Conservation (phyloP, 2,113 vertebrate genomes). For the Hystrix cristata region DNA sequence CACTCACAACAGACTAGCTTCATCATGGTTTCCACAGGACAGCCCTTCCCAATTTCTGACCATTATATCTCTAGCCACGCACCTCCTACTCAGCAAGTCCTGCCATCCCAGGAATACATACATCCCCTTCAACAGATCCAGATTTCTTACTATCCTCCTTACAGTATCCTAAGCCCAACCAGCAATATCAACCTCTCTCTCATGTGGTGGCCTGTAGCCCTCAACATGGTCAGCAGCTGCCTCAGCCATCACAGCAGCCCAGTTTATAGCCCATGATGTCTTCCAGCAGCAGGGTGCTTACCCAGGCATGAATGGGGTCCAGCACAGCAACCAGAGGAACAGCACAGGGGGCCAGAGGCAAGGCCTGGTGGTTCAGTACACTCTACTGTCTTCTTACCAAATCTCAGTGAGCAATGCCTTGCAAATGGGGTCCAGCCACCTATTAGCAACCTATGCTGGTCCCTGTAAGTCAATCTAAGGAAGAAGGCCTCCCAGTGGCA, state of each 20-base stretch:
- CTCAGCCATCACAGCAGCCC: constrained; percentile 95
- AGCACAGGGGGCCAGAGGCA: constrained; percentile 94
- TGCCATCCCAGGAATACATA: constrained; percentile 97
- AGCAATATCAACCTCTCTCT: constrained; percentile 96
- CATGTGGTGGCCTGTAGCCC: constrained; percentile 96
- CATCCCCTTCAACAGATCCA: constrained; percentile 97
- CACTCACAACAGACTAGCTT: constrained; percentile 95
- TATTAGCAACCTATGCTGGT: constrained; percentile 97
- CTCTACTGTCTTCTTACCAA: constrained; percentile 97
- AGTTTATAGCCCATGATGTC: constrained; percentile 96
- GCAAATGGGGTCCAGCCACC: constrained; percentile 94
- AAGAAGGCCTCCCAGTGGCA: constrained; percentile 90
- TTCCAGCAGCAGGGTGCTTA: constrained; percentile 94
- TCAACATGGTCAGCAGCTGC: constrained; percentile 94
- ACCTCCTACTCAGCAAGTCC: constrained; percentile 93
- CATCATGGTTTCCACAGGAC: constrained; percentile 94
- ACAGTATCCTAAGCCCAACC: constrained; percentile 96
- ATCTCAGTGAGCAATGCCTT: constrained; percentile 95
- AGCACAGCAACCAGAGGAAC: constrained; percentile 93
- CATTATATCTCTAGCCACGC: constrained; percentile 94
- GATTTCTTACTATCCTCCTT: constrained; percentile 97
- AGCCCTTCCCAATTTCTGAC: constrained; percentile 93
- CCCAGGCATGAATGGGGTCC: constrained; percentile 95
- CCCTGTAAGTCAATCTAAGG: constrained; percentile 96
- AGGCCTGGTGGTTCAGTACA: constrained; percentile 97